Percentiles rank a stretch among this genome's conserved stretches.
Conservation (phyloP, 2,113 vertebrate species). For the Psittacus erithacus region DNA sequence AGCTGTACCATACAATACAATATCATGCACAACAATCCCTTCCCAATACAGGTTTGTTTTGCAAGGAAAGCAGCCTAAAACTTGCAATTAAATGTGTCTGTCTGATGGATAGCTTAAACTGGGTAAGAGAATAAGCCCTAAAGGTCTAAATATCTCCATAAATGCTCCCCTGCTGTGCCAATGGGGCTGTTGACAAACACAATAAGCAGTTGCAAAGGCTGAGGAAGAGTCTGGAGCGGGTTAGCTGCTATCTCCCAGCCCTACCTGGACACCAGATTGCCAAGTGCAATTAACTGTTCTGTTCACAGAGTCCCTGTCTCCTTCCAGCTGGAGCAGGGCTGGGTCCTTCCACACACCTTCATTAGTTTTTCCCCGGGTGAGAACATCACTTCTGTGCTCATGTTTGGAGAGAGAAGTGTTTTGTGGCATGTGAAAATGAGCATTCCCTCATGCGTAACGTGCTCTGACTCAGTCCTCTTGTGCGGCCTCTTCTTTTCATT, state of each 20-base stretch:
- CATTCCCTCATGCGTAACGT: neutral
- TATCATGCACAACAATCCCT: neutral
- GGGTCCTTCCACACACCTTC: neutral
- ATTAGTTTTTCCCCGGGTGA: neutral
- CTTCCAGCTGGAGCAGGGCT: neutral
- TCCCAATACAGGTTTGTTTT: neutral
- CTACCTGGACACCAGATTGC: neutral
- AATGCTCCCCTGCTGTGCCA: accelerated
- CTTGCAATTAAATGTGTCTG: neutral
- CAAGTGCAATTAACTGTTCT: neutral
- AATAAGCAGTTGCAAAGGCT: neutral
- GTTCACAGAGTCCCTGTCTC: neutral
- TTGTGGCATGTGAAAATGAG: neutral
- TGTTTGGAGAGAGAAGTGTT: neutral
- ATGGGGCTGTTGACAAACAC: neutral
- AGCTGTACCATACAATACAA: neutral
- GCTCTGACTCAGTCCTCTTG: neutral
- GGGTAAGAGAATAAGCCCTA: neutral
- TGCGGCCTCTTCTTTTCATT: neutral
- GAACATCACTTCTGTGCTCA: accelerated
- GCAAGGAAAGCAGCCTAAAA: neutral
- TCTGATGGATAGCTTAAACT: neutral
- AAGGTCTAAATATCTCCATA: neutral
- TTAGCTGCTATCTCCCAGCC: neutral
- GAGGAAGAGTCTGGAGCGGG: neutral